Base-by-base conservation (phyloP, 1,140 invertebrate species). In the Hycleus phaleratus region DNA sequence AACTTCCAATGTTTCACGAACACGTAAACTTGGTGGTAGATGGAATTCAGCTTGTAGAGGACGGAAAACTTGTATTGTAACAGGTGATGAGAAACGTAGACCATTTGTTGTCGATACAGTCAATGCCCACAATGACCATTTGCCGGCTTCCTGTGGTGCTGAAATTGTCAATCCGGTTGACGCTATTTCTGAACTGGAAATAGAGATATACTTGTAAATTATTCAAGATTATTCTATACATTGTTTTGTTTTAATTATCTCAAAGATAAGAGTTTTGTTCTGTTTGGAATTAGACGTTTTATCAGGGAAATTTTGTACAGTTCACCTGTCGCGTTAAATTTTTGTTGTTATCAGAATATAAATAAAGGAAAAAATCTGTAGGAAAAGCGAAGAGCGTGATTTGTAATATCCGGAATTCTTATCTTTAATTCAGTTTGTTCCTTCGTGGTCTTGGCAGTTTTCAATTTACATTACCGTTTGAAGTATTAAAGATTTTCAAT, bases 1-100 rank as follows among this genome's bases (percentile, higher is more conserved):
- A 0, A 83, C 78, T 66, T 84, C 81, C 0, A 83, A 73, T 0
- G 78, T 79, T 68, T 84, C 82, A 0, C 82, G 78, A 7, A 82
- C 80, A 59, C 78, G 77, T 58, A 84, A 61, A 2, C 75, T 77
- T 1, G 77, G 73, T 3, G 82, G 81, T 6, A 82, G 66, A 0
- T 74, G 69, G 60, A 83, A 81, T 64, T 82, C 79, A 8, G 82
- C 75, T 45, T 80, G 77, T 24, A 84, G 74, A 0, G 81, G 80
- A 11, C 79, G 71, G 66, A 82, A 81, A 4, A 82, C 81, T 59
- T 78, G 76, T 39, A 83, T 71, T 9, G 73, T 74, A 4, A 75
- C 72, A 0, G 80, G 78, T 0, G 77, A 72, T 0, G 81, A 82
- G 69, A 82, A 80, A 24, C 80, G 71, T 3, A 82, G 74, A 4